Evolutionary conservation across 2,113 vertebrate species (phyloP).

Genomic region (Erpornis zantholeuca): DNA sequence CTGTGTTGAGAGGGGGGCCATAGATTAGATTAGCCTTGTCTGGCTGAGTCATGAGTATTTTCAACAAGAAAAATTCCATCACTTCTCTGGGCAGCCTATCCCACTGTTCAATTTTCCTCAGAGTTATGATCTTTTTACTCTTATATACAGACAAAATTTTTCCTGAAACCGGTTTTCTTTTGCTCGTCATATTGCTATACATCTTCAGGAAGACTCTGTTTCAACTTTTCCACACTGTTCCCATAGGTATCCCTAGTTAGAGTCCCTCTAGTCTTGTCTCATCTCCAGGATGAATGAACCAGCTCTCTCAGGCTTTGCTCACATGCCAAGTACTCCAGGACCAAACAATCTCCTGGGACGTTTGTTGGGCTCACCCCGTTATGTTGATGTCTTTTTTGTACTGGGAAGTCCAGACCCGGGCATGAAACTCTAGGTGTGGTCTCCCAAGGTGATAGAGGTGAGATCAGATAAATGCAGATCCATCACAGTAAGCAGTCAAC

Average conservation of each 20-base stretch:
- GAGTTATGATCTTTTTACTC: background rate
- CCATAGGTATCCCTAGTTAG: background rate
- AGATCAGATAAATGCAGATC: background rate
- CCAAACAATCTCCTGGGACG: background rate
- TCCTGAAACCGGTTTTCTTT: background rate
- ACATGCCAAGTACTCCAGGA: background rate
- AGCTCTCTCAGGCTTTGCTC: background rate
- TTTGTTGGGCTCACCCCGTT: background rate
- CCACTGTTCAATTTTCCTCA: background rate
- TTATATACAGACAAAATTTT: background rate
- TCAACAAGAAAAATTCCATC: background rate
- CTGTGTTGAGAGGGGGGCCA: rapidly evolving
- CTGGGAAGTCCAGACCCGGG: background rate
- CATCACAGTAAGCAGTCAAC: background rate
- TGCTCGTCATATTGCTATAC: background rate
- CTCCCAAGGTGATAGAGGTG: background rate
- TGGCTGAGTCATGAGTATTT: background rate
- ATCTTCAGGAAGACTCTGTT: background rate
- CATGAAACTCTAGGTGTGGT: background rate
- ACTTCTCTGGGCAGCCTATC: background rate
- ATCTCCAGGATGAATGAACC: background rate
- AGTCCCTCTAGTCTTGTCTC: background rate
- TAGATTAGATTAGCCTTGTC: background rate
- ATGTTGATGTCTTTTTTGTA: background rate
- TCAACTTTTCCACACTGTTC: background rate